Conservation (phyloP, 2,888 invertebrate genomes). For the Drosophila multiciliata region DNA sequence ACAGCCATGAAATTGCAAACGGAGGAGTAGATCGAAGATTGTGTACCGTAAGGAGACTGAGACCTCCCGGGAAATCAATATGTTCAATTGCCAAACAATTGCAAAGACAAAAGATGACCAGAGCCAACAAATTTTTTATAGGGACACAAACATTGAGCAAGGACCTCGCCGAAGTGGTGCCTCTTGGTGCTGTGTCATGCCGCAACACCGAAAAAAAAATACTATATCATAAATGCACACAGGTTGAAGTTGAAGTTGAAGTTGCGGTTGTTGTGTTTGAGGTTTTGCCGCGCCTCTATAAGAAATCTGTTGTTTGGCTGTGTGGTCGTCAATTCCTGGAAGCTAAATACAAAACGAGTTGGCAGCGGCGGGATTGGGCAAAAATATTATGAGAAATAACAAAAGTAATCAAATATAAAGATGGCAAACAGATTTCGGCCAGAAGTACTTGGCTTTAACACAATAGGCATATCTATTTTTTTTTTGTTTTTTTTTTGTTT, state of each 20-base stretch:
- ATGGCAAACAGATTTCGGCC: slow-evolving; percentile 11
- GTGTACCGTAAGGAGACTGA: neutral
- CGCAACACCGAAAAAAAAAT: slow-evolving; percentile 46
- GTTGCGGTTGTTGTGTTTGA: slow-evolving; percentile 58
- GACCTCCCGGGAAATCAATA: slow-evolving; percentile 74
- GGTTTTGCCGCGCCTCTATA: slow-evolving; percentile 69
- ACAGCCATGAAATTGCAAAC: slow-evolving; percentile 73
- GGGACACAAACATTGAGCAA: slow-evolving; percentile 66
- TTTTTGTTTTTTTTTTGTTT: neutral
- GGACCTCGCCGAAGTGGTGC: slow-evolving; percentile 33
- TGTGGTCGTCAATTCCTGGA: slow-evolving; percentile 67
- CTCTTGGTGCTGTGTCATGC: slow-evolving; percentile 66
- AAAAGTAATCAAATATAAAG: slow-evolving; percentile 61
- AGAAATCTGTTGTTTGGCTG: slow-evolving; percentile 32
- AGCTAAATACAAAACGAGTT: slow-evolving; percentile 67
- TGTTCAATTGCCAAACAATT: slow-evolving; percentile 75
- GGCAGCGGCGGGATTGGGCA: slow-evolving; percentile 53
- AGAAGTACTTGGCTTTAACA: slow-evolving; percentile 14
- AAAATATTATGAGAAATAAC: slow-evolving; percentile 78
- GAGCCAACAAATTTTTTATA: slow-evolving; percentile 60
- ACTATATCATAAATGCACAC: slow-evolving; percentile 73
- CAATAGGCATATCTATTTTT: slow-evolving; percentile 3
- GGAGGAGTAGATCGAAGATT: slow-evolving; percentile 19
- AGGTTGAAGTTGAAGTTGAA: slow-evolving; percentile 54
- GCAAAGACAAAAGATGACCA: slow-evolving; percentile 63